Evolutionary conservation across 2,888 invertebrate species (phyloP).

Genomic region (Epinotia nisella): DNA sequence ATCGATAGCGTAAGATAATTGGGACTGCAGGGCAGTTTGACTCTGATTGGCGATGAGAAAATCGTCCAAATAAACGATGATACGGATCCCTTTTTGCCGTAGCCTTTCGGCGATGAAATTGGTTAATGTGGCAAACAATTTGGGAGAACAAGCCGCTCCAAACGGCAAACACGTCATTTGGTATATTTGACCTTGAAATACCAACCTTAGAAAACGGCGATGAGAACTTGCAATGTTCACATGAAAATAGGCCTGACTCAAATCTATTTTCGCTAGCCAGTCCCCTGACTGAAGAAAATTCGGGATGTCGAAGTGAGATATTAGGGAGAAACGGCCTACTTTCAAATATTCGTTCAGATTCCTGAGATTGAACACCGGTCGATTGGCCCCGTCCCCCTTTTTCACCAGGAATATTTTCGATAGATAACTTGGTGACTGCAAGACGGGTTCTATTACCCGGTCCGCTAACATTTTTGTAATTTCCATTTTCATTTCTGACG

Average conservation of each 20-base stretch:
- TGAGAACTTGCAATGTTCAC: slow-evolving; percentile 1
- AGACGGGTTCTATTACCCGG: background rate
- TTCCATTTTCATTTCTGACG: background rate
- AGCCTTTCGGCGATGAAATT: slow-evolving; percentile 43
- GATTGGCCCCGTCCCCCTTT: background rate
- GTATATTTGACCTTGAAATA: slow-evolving; percentile 26
- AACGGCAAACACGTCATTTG: slow-evolving; percentile 45
- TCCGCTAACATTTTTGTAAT: background rate
- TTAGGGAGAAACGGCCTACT: slow-evolving; percentile 37
- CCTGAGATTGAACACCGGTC: background rate
- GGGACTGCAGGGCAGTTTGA: slow-evolving; percentile 11
- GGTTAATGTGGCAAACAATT: slow-evolving; percentile 42
- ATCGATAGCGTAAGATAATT: slow-evolving; percentile 13
- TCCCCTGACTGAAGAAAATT: slow-evolving; percentile 43
- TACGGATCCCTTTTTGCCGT: slow-evolving; percentile 33
- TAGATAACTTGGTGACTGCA: slow-evolving; percentile 5
- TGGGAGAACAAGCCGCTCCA: slow-evolving; percentile 44
- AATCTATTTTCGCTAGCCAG: too few species aligned
- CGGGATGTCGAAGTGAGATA: slow-evolving; percentile 31
- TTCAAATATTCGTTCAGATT: slow-evolving; percentile 35
- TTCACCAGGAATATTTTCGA: slow-evolving; percentile 20
- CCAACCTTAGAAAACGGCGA: slow-evolving; percentile 30
- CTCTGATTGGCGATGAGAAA: slow-evolving; percentile 44
- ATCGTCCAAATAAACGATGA: slow-evolving; percentile 48
- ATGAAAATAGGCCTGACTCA: slow-evolving; percentile 43